Evolutionary conservation across 2,888 invertebrate genomes (phyloP), one percentile per base, ranked within the genome.

Genomic region (Heteropelma amictum): DNA sequence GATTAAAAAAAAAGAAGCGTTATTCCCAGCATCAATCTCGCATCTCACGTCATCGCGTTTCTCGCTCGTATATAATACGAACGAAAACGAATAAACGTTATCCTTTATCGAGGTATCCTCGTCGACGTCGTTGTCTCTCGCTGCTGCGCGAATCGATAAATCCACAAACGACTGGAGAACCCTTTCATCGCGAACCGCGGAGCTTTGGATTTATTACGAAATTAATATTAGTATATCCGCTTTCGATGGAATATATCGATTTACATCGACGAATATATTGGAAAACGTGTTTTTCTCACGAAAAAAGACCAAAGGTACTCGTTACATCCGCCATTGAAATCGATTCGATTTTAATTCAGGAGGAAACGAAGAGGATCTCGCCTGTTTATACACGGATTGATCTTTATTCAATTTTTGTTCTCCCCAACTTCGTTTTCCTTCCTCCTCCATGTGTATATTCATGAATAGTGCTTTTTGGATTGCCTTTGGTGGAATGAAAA

Each of bases 101-200:
- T 45, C 81, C 84, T 84, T 85, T 84, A 85, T 85, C 84, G 81
- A 83, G 84, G 86, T 85, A 86, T 85, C 85, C 83, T 81, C 80
- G 78, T 71, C 60, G 84, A 86, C 84, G 86, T 85, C 85, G 83
- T 81, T 80, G 78, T 71, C 60, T 70, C 74, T 60, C 70, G 70
- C 82, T 84, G 84, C 81, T 81, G 56, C 42, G 71, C 61, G 67
- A 78, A 77, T 80, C 81, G 80, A 85, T 86, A 86, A 85, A 85
- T 84, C 83, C 76, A 28, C 53, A 19, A 58, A 47, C 47, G 45
- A 76, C 38, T 23, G 28, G 23, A 58, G 30, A 53, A 51, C 58
- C 69, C 72, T 67, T 72, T 67, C 61, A 72, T 72, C 72, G 67
- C 67, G 49, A 54, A 67, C 61, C 72, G 56, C 64, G 67, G 26